A percentile compares a stretch with the other conserved stretches of the same genome.
These are phyloP conservation scores for Drosophila guanche DNA, from an alignment of 1,140 invertebrate genomes.

Conservation along the genomic window DNA sequence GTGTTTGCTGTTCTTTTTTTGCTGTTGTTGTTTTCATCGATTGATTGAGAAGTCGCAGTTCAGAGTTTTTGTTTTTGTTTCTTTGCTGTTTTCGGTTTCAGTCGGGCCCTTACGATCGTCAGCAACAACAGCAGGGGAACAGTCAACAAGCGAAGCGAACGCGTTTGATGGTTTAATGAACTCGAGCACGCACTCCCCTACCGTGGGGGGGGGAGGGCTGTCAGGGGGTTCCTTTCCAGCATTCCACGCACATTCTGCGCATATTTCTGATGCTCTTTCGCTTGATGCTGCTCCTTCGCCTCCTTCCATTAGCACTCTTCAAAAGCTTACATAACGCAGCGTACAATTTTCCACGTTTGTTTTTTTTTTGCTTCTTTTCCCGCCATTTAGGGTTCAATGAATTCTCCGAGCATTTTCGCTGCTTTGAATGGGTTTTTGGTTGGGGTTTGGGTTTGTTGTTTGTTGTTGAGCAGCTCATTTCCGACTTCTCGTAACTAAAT, in stretches of 20 bases:
- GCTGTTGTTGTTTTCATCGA: slow-evolving; percentile 26
- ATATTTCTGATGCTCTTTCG: slow-evolving; percentile 34
- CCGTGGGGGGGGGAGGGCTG: no score
- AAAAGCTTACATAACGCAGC: slow-evolving; percentile 54
- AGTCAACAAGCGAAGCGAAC: slow-evolving; percentile 1
- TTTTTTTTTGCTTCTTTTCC: slow-evolving; percentile 17
- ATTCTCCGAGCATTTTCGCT: slow-evolving; percentile 65
- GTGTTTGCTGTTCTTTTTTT: slow-evolving; percentile 14
- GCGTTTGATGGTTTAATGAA: slow-evolving; percentile 54
- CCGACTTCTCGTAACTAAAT: slow-evolving; percentile 10
- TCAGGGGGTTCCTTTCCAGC: no score
- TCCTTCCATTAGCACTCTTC: background rate
- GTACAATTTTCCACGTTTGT: slow-evolving; percentile 26
- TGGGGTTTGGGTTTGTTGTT: background rate
- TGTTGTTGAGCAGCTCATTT: slow-evolving; percentile 1
- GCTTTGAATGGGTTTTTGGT: slow-evolving; percentile 17
- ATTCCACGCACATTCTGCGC: slow-evolving; percentile 60
- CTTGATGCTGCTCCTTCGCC: slow-evolving; percentile 2
- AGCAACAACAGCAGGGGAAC: slow-evolving; percentile 20
- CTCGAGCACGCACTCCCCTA: slow-evolving; percentile 6
- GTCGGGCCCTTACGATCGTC: slow-evolving; percentile 45
- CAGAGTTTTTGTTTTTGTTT: no score
- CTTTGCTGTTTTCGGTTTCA: slow-evolving; percentile 59
- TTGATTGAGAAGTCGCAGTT: slow-evolving; percentile 63
- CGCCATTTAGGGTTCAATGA: slow-evolving; percentile 61